Evolutionary conservation across 2,888 invertebrate species (phyloP).

Genomic region (Andrena praecox): DNA sequence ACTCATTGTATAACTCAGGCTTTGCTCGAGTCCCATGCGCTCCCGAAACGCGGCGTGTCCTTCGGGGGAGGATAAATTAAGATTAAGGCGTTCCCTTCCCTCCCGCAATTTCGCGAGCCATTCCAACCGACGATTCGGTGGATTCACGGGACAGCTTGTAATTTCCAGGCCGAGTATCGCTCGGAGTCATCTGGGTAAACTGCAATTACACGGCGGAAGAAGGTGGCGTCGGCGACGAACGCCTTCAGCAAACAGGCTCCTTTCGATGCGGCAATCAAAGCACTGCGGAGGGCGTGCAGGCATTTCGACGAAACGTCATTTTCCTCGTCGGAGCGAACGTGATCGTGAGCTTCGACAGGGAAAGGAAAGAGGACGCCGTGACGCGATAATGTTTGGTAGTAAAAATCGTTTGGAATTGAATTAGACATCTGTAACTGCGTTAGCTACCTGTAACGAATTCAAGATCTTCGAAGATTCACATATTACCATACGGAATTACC

Average conservation of each 20-base stretch:
- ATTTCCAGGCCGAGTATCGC: constrained; percentile 56
- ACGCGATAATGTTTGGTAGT: not conserved
- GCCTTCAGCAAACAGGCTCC: not conserved
- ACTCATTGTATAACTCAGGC: not conserved
- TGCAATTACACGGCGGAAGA: constrained; percentile 34
- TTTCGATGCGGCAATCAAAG: constrained; percentile 14
- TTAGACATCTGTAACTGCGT: no score
- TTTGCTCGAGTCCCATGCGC: not conserved
- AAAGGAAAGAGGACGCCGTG: not conserved
- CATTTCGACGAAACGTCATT: not conserved
- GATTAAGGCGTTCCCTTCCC: constrained; percentile 24
- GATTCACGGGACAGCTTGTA: constrained; percentile 53
- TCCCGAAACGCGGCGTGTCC: constrained; percentile 1
- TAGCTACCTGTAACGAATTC: not conserved
- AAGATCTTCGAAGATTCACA: no score
- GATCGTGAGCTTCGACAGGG: no score
- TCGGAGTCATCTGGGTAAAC: constrained; percentile 49
- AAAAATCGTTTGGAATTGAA: no score
- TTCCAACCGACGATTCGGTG: constrained; percentile 48
- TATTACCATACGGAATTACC: no score
- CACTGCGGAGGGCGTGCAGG: not conserved
- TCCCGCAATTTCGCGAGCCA: constrained; percentile 34
- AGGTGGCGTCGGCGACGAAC: constrained; percentile 1
- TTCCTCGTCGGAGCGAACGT: not conserved
- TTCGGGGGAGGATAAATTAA: constrained; percentile 38